Conservation (phyloP, 1,140 invertebrate genomes). For the Manduca sexta region DNA sequence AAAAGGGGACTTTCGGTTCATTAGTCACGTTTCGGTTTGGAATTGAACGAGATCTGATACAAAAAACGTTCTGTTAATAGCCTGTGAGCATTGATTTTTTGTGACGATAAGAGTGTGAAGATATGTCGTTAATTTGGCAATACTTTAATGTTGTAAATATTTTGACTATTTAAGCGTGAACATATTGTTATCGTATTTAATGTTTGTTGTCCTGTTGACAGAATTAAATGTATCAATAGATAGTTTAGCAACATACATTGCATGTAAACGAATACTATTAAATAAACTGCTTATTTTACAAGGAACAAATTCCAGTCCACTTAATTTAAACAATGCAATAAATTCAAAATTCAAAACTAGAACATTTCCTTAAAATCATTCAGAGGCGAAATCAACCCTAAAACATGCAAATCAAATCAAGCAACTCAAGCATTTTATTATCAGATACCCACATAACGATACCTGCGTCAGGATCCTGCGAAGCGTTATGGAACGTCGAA, state of each 20-base stretch:
- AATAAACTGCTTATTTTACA: no score
- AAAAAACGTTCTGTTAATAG: slow-evolving; percentile 24
- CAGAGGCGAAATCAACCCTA: slow-evolving; percentile 27
- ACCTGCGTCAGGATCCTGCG: slow-evolving; percentile 48
- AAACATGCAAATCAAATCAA: slow-evolving; percentile 43
- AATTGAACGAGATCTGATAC: slow-evolving; percentile 12
- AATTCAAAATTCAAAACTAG: not conserved
- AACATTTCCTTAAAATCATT: slow-evolving; percentile 4
- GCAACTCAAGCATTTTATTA: slow-evolving; percentile 52
- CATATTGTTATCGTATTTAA: no score
- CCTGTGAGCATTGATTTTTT: slow-evolving; percentile 17
- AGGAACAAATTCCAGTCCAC: no score
- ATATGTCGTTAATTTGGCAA: not conserved
- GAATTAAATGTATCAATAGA: no score
- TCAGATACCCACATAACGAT: slow-evolving; percentile 52
- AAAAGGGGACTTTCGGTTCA: slow-evolving; percentile 48
- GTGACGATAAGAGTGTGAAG: not conserved
- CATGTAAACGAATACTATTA: no score
- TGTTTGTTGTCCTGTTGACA: no score
- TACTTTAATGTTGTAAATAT: no score
- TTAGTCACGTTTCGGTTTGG: slow-evolving; percentile 50
- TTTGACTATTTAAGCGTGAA: no score
- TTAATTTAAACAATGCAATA: not conserved
- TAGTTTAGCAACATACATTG: no score
- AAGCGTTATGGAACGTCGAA: slow-evolving; percentile 47